Percentiles rank a stretch among this genome's conserved stretches.
Conservation (phyloP, 1,140 invertebrate species). For the Procambarus virginalis region DNA sequence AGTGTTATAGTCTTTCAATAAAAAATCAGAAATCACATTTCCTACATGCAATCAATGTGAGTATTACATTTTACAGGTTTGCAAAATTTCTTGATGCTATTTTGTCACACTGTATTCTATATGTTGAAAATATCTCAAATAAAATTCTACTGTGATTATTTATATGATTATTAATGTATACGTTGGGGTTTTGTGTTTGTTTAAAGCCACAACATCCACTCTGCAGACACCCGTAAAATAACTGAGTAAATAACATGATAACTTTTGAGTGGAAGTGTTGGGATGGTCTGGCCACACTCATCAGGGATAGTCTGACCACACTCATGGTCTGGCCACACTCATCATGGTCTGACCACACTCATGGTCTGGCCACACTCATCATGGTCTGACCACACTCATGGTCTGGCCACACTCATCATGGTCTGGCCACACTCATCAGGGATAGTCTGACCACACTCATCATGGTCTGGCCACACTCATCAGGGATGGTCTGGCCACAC, state of each 20-base stretch:
- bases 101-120: background rate
- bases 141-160: background rate
- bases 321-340: background rate
- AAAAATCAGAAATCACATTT: background rate
- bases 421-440: slow-evolving; percentile 44
- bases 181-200: background rate
- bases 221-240: background rate
- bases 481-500: background rate
- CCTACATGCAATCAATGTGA: background rate
- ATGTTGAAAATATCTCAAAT: background rate
- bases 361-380: slow-evolving; percentile 47
- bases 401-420: background rate
- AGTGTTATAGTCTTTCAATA: background rate
- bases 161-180: background rate
- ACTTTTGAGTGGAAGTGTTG: background rate
- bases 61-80: background rate
- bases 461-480: background rate
- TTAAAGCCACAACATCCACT: background rate
- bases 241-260: background rate
- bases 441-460: background rate
- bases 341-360: no score
- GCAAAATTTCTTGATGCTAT: background rate
- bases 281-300: background rate
- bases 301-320: slow-evolving; percentile 37
- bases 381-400: background rate